These are phyloP conservation scores for Candoia aspera DNA, from an alignment of 2,113 vertebrate genomes.

Conservation along the genomic window DNA sequence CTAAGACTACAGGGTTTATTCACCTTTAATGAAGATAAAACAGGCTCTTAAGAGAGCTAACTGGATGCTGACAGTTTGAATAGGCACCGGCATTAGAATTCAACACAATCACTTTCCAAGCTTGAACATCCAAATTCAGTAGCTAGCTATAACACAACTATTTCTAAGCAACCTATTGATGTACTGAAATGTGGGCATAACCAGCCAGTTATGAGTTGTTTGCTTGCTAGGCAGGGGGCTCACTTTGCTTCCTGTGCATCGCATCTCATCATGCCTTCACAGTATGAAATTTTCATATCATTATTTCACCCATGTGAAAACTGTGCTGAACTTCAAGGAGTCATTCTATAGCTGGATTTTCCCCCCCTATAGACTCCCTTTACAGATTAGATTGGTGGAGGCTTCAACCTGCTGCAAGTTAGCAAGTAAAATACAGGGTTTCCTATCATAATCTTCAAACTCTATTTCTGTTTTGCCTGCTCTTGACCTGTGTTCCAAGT, in stretches of 20 bases:
- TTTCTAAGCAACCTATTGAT: not conserved
- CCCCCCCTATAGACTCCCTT: not conserved
- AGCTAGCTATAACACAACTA: not conserved
- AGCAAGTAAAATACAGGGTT: not conserved
- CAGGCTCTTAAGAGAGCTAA: not conserved
- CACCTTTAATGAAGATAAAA: constrained; percentile 25
- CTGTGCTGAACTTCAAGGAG: not conserved
- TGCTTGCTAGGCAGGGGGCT: not conserved
- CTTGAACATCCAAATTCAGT: constrained; percentile 15
- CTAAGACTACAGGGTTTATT: not conserved
- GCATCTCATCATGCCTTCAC: not conserved
- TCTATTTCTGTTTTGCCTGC: too few relatives aligned
- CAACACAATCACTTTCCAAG: not conserved
- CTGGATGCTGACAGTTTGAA: constrained; percentile 4
- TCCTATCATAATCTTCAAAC: not conserved
- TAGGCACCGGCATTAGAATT: constrained; percentile 6
- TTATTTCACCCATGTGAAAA: not conserved
- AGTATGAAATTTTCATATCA: not conserved
- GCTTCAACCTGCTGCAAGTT: not conserved
- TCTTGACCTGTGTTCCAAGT: too few relatives aligned
- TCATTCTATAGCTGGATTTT: not conserved
- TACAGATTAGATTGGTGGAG: not conserved
- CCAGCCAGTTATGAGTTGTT: not conserved
- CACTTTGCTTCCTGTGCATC: not conserved
- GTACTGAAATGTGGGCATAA: not conserved